Conservation (phyloP, 2,888 invertebrate genomes). For the Leucophenga maculata region DNA sequence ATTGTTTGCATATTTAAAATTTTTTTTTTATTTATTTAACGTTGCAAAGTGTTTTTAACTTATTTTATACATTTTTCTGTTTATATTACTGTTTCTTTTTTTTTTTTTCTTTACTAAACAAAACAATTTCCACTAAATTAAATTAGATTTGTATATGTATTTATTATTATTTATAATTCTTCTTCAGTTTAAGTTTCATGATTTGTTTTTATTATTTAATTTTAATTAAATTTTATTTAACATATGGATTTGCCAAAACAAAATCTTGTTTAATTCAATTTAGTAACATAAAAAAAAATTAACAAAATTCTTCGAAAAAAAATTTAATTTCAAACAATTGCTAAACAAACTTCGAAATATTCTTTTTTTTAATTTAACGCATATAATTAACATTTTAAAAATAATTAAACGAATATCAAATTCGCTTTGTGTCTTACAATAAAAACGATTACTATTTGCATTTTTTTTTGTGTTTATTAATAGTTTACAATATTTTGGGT, state of each 20-base stretch:
- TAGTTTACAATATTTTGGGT: too few relatives aligned
- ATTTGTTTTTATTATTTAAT: slow-evolving; percentile 38
- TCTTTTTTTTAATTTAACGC: neutral
- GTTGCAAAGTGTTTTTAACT: slow-evolving; percentile 28
- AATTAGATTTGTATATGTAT: neutral
- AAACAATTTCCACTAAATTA: slow-evolving; percentile 30
- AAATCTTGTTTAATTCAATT: neutral
- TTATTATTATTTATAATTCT: neutral
- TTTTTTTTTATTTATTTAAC: slow-evolving; percentile 29
- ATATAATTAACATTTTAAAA: neutral
- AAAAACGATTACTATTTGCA: too few relatives aligned
- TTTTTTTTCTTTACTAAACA: neutral
- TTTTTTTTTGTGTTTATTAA: too few relatives aligned
- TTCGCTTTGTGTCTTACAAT: slow-evolving; percentile 22
- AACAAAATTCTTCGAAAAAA: neutral
- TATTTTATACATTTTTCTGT: neutral
- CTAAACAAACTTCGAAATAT: neutral
- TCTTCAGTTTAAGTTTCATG: neutral
- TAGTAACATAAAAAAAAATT: neutral
- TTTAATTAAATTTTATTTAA: slow-evolving; percentile 21
- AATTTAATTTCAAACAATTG: neutral
- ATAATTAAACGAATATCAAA: slow-evolving; percentile 35
- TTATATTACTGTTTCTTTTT: neutral
- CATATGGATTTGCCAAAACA: neutral
- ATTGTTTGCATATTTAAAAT: slow-evolving; percentile 20